Evolutionary conservation across 2,113 vertebrate genomes (phyloP), one percentile per base, ranked within the genome.

Genomic region (Plecotus auritus): DNA sequence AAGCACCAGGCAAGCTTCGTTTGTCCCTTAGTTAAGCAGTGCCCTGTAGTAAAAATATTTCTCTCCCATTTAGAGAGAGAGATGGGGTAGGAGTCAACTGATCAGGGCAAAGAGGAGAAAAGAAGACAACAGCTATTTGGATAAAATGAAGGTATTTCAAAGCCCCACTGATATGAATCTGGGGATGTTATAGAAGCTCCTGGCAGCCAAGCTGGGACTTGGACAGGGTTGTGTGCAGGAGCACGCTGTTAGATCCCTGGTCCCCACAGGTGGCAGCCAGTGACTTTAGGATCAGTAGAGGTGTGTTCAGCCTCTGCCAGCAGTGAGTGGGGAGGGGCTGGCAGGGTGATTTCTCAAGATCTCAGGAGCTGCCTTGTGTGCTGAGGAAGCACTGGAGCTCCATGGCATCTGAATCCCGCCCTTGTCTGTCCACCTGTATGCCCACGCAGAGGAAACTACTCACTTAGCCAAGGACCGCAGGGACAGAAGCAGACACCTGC

Each of bases 1-100:
- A 96, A 42, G 85, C 69, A 93, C 78, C 73, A 32, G 90, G 49
- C 87, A 82, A 35, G 93, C 94, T 95, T 78, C 93, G 96, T 96
- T 96, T 91, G 37, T 7, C 56, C 51, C 40, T 73, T 92, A 86
- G 89, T 64, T 88, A 93, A 96, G 78, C 30, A 83, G 0, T 0
- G 73, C 93, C 54, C 35, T 82, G 11, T n/a, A 45, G n/a, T 67
- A 73, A 88, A 94, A 92, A n/a, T 40, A 11, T 70, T 88, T 47
- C 51, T 80, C 32, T 91, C 37, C 49, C 74, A 89, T 77, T 47
- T 77, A 83, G 17, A 78, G 18, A 54, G 22, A 76, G 42, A 22
- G 45, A 83, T 66, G 12, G 4, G 17, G 14, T 35, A 77, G 78
- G 37, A 88, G n/a, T 88, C 51, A 81, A 7, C 28, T 4, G 28